Base-by-base conservation (phyloP, 2,888 invertebrate genomes). In the Eupithecia vulgata region DNA sequence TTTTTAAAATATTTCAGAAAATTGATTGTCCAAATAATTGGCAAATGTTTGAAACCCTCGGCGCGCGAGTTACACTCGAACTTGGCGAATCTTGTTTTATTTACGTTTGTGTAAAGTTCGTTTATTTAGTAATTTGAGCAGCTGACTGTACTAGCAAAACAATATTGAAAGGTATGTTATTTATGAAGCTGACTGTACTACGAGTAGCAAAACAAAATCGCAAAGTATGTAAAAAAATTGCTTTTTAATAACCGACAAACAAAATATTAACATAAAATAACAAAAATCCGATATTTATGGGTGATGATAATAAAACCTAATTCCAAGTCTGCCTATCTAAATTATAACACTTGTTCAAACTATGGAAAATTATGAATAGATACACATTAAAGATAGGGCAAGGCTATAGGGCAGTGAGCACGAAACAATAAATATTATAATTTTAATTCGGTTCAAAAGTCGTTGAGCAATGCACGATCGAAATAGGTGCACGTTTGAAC, bases 351-450 rank as follows among this genome's bases (percentile, higher is more conserved):
- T 80, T 79, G 78, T 79, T 75, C 77, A 80, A 79, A 80, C 78
- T 70, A 80, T 74, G 79, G 79, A 80, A 83, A 73, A 79, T 73
- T 80, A 79, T 78, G 75, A 79, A 81, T 80, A 83, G 81, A 81
- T 83, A 82, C 74, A 78, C 76, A 78, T 76, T 79, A 76, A 79
- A 81, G 80, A 82, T 81, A 83, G 30, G 30, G 73, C 68, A 57
- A 74, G 13, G 77, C 73, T 77, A 48, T 74, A 78, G 77, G 70
- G 74, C 68, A 76, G 79, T 78, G 72, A 79, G 72, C 81, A 81
- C 75, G 79, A 77, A 77, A 62, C 61, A 74, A 81, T 82, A 81
- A 83, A 84, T 81, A 84, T 84, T 83, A 81, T 83, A 80, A 82
- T 83, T 82, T 83, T 82, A 62, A n/a, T n/a, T 5, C 21, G 65